These are phyloP conservation scores for Habrosyne pyritoides DNA, from an alignment of 2,888 invertebrate species.

Conservation along the genomic window DNA sequence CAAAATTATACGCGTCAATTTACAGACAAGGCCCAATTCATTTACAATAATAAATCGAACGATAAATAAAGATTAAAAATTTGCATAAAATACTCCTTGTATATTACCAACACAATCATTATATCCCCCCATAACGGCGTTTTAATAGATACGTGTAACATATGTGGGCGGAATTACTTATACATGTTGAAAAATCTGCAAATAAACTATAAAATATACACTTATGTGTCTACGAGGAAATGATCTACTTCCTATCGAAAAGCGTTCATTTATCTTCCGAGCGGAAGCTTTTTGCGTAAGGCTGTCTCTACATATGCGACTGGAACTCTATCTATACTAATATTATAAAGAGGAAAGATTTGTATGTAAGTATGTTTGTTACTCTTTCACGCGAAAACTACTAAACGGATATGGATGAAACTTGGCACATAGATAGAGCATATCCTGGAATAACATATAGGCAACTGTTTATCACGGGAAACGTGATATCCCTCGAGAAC, in stretches of 20 bases:
- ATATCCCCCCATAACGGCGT: not conserved
- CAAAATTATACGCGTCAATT: not conserved
- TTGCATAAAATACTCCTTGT: not conserved
- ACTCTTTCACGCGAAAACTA: too few relatives aligned
- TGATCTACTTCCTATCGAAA: slow-evolving; percentile 58
- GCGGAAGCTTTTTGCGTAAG: slow-evolving; percentile 45
- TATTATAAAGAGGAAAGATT: too few relatives aligned
- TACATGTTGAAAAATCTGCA: slow-evolving; percentile 16
- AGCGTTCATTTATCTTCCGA: slow-evolving; percentile 47
- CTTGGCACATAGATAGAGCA: too few relatives aligned
- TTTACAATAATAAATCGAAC: not conserved
- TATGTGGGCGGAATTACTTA: slow-evolving; percentile 18
- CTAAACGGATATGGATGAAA: too few relatives aligned
- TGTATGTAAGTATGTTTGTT: too few relatives aligned
- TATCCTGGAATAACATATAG: too few relatives aligned
- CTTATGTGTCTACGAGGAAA: slow-evolving; percentile 50
- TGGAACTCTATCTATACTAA: too few relatives aligned
- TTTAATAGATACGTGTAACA: not conserved
- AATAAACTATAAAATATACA: slow-evolving; percentile 35
- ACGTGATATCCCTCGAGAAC: too few relatives aligned
- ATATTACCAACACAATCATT: not conserved
- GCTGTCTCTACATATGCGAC: slow-evolving; percentile 21
- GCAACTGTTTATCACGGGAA: too few relatives aligned
- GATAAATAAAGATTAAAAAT: not conserved
- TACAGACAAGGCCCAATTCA: not conserved